Evolutionary conservation across 2,113 vertebrate species (phyloP), one percentile per base, ranked within the genome.

Genomic region (Cnemophilus loriae): DNA sequence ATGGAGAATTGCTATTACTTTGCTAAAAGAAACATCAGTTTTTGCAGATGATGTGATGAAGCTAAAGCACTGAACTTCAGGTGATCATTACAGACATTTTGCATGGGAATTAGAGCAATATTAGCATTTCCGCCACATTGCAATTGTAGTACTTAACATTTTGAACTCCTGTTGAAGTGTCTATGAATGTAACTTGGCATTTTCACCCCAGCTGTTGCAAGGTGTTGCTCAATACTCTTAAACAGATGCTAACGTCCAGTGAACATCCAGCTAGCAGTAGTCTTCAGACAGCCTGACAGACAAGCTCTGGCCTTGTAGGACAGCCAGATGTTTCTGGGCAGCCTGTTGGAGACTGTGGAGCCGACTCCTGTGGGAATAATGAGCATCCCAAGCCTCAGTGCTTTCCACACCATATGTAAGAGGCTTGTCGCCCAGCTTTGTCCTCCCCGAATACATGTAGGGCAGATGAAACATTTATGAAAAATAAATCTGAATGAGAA

Each of bases 241-340:
- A 86, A 73, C 94, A 97, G 91, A 94, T 96, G 94, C 96, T 93
- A 86, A 65, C 3, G 23, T 80, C 67, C 91, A 90, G 89, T 37
- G 47, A 95, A 68, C 60, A 75, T 95, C 60, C 86, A 96, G 60
- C 80, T 92, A 96, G 91, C 93, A 97, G 96, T 95, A 95, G 95
- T 96, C 95, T 95, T 95, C 84, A 97, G 91, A 95, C 94, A 94
- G 94, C 76, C 75, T 90, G 84, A 81, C 69, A 87, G 96, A 96
- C 89, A 91, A 87, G 56, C 78, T 91, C 80, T 90, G 80, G 68
- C 93, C 93, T 94, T 94, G 77, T 84, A 89, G 90, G 91, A 88
- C 53, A 82, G 85, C 90, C 93, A 97, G 95, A 78, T 74, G 55
- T 94, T 96, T 96, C 76, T 97, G 92, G 88, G 85, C 93, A 95